A percentile compares a stretch with the other conserved stretches of the same genome.
phyloP scores from a whole-genome alignment of 92 coral and sea anemone genomes.

The Virgularia gustaviana region DNA sequence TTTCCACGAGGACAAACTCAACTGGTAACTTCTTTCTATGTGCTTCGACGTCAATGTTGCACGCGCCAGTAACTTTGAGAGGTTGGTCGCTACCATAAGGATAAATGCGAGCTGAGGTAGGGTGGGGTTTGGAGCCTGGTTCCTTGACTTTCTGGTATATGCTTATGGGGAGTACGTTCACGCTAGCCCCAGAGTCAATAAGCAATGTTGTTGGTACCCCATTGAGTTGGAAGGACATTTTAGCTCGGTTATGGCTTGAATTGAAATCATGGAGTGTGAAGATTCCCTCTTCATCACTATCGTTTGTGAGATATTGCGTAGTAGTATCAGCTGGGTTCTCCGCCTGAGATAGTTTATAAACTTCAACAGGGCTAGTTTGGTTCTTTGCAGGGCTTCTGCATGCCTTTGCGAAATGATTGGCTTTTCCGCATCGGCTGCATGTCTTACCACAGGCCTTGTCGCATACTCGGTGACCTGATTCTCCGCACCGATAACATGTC shows the following conservation, averaged over 20 bases:
- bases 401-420: not conserved
- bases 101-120: no score
- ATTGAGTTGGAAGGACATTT: not conserved
- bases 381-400: not conserved
- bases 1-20: not conserved
- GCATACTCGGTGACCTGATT: not conserved
- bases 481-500: slow-evolving; percentile 10
- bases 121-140: not conserved
- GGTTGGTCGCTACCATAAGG: no score
- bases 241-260: not conserved
- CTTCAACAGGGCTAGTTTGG: no score
- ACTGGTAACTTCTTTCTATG: not conserved
- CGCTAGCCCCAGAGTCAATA: not conserved
- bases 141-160: not conserved
- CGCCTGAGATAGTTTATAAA: no score
- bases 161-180: not conserved
- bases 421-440: slow-evolving; percentile 8
- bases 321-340: not conserved
- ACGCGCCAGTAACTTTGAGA: not conserved
- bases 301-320: not conserved
- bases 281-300: not conserved
- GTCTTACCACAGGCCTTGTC: slow-evolving; percentile 2
- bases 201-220: not conserved
- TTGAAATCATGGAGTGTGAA: not conserved
- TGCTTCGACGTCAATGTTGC: not conserved